These are phyloP conservation scores for Idaea aversata DNA, from an alignment of 2,888 invertebrate species.

Conservation along the genomic window DNA sequence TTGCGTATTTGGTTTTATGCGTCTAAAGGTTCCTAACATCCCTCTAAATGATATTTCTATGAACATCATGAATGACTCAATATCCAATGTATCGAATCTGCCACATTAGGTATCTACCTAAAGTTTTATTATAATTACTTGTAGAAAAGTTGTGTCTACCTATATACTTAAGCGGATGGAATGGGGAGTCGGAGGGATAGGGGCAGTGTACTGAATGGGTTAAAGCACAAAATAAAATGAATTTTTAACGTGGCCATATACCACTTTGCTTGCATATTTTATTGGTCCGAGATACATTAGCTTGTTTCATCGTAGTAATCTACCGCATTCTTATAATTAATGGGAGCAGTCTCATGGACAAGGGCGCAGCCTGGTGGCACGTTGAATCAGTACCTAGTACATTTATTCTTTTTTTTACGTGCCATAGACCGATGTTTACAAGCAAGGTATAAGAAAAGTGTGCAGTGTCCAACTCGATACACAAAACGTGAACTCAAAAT, in stretches of 20 bases:
- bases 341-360: slow-evolving; percentile 71
- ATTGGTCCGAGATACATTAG: slow-evolving; percentile 65
- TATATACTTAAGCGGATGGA: too few species aligned
- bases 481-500: slow-evolving; percentile 75
- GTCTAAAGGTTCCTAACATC: too few species aligned
- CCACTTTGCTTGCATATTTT: slow-evolving; percentile 69
- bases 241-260: slow-evolving; percentile 50
- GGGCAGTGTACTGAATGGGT: background rate
- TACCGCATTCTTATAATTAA: slow-evolving; percentile 58
- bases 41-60: too few species aligned
- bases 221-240: slow-evolving; percentile 36
- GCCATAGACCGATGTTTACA: slow-evolving; percentile 57
- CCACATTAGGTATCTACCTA: too few species aligned
- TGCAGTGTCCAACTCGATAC: slow-evolving; percentile 72
- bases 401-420: slow-evolving; percentile 57
- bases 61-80: too few species aligned
- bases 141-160: too few species aligned
- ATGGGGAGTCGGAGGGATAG: background rate
- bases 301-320: slow-evolving; percentile 61
- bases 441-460: slow-evolving; percentile 71
- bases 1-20: too few species aligned
- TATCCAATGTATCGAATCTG: too few species aligned
- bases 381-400: slow-evolving; percentile 39
- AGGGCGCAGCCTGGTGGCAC: slow-evolving; percentile 66
- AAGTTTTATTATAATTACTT: too few species aligned